phyloP scores from a whole-genome alignment of 2,888 invertebrate species.

The Mylabris sibirica region DNA sequence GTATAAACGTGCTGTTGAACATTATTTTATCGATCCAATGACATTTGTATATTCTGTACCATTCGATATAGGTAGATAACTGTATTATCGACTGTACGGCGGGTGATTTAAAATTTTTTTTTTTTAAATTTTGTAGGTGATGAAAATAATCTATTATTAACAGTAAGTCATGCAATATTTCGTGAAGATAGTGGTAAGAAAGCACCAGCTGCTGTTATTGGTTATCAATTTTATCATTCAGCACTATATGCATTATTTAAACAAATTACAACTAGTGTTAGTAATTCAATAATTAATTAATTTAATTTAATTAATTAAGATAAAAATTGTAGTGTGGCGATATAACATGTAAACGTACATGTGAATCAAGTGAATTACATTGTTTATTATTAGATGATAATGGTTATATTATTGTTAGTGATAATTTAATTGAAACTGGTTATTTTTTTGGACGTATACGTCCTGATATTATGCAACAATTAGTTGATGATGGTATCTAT shows the following conservation, averaged over 20 bases:
- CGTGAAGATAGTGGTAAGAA: constrained; percentile 62
- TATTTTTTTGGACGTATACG: constrained; percentile 86
- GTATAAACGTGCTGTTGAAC: constrained; percentile 89
- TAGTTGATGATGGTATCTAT: constrained; percentile 80
- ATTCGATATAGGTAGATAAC: constrained; percentile 67
- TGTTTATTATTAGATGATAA: constrained; percentile 90
- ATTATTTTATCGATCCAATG: constrained; percentile 77
- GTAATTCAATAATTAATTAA: too few species aligned
- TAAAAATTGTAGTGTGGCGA: constrained; percentile 51
- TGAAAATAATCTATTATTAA: constrained; percentile 73
- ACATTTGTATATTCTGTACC: constrained; percentile 86
- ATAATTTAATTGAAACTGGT: constrained; percentile 71
- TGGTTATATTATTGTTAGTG: constrained; percentile 83
- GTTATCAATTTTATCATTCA: constrained; percentile 85
- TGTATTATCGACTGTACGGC: background rate
- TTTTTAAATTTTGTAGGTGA: constrained; percentile 45
- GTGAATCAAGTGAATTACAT: constrained; percentile 73
- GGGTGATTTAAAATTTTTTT: constrained; percentile 10
- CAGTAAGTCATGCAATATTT: constrained; percentile 86
- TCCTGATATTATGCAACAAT: constrained; percentile 74
- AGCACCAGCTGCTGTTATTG: constrained; percentile 76
- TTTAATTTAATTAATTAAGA: constrained; percentile 15
- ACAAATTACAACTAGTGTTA: constrained; percentile 80
- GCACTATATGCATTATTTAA: constrained; percentile 79
- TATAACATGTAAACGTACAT: constrained; percentile 64